phyloP scores from a whole-genome alignment of 2,113 vertebrate species.

The Tachysurus fulvidraco region DNA sequence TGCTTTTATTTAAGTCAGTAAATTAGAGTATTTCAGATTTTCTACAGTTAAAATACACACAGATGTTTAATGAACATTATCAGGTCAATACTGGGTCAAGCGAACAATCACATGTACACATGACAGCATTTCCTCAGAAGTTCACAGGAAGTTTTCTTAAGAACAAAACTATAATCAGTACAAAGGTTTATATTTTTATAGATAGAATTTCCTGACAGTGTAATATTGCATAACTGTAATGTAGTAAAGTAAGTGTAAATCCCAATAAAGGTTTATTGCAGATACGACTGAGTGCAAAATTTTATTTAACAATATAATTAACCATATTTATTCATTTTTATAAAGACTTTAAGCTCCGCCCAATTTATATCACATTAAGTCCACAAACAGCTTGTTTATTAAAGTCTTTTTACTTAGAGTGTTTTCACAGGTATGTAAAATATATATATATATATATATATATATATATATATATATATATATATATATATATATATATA shows the following conservation, averaged over 20 bases:
- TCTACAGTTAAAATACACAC: neutral
- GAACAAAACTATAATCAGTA: neutral
- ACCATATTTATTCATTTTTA: neutral
- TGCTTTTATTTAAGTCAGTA: neutral
- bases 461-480: too few relatives aligned
- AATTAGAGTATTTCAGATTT: neutral
- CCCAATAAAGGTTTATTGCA: neutral
- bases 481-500: too few relatives aligned
- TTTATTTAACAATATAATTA: neutral
- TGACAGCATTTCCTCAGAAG: neutral
- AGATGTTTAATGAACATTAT: too few relatives aligned
- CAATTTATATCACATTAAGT: too few relatives aligned
- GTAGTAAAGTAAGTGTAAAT: neutral
- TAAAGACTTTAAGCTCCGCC: too few relatives aligned
- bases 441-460: too few relatives aligned
- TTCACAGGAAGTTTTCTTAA: neutral
- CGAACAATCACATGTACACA: neutral
- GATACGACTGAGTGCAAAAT: neutral
- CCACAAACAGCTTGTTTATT: too few relatives aligned
- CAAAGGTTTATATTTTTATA: neutral
- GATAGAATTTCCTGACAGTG: neutral
- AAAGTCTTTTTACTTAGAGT: too few relatives aligned
- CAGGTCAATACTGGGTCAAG: neutral
- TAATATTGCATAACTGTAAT: neutral
- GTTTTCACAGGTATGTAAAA: too few relatives aligned